phyloP scores from a whole-genome alignment of 1,140 invertebrate species.

The Leptinotarsa lineolata region DNA sequence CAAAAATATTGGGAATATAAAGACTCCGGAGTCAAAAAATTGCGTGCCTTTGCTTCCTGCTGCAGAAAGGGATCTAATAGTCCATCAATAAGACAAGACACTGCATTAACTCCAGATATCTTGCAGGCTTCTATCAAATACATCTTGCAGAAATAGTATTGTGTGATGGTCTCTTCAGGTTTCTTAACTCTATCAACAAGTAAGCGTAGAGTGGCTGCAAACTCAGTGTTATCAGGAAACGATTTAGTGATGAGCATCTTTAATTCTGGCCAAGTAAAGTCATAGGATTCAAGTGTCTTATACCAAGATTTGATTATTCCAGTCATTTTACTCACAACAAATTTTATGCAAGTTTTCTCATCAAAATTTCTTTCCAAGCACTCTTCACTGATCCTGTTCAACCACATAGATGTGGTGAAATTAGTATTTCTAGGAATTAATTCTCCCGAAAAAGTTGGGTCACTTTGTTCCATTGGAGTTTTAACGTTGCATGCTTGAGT shows the following conservation, averaged over 20 bases:
- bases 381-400: conserved; percentile 42
- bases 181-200: conserved; percentile 38
- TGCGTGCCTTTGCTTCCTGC: conserved; percentile 35
- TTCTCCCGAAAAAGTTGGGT: conserved; percentile 4
- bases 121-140: conserved; percentile 45
- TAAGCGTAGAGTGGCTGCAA: conserved; percentile 38
- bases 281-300: conserved; percentile 38
- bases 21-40: conserved; percentile 41
- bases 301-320: conserved; percentile 46
- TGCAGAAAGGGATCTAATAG: conserved; percentile 42
- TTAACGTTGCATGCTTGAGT: conserved; percentile 2
- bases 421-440: conserved; percentile 35
- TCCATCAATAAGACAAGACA: conserved; percentile 45
- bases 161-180: conserved; percentile 40
- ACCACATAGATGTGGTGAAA: conserved; percentile 44
- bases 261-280: conserved; percentile 45
- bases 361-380: conserved; percentile 38
- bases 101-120: conserved; percentile 42
- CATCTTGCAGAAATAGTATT: conserved; percentile 45
- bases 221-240: conserved; percentile 44
- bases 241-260: conserved; percentile 43
- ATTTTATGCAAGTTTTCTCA: conserved; percentile 40
- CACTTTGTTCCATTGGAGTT: not conserved
- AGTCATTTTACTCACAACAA: conserved; percentile 40
- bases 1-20: conserved; percentile 40